Base-by-base conservation (phyloP, 2,797 vertebrate species). In the Bovichtus variegatus region DNA sequence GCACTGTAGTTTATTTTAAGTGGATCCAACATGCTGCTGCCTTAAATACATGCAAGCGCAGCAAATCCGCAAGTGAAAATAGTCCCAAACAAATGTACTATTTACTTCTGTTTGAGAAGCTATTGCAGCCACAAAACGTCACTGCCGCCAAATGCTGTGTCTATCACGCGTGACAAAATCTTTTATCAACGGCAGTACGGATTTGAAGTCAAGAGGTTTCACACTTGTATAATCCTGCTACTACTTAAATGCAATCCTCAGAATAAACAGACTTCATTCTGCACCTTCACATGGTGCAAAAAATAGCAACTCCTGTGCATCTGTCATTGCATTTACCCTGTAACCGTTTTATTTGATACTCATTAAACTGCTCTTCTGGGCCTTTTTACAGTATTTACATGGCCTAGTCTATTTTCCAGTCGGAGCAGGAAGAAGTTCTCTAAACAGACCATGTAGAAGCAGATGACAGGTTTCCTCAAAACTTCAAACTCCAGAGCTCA, bases 401-500 rank as follows among this genome's bases (percentile, higher is more conserved):
- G 40, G 57, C 69, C 41, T 46, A 1, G 54, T 83, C 79, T 83
- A 78, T 90, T 90, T 90, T 91, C 92, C 91, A 91, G 83, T 69
- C 78, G 10, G 75, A 72, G 74, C 88, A 92, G 87, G 87, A 91
- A 81, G 82, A 76, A 76, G 54, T 80, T 86, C 77, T 88, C 80
- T 69, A 90, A 91, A 92, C 84, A 90, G 21, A 61, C 64, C 51
- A n/a, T 25, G 54, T 2, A 34, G 57, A 81, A 85, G 87, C 23
- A 81, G 75, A 86, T 67, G 81, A 83, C 83, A 89, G 71, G 70
- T 90, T 92, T 92, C 89, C 85, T 91, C 79, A 72, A 86, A 89
- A 87, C 64, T n/a, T 78, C 67, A 38, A 75, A 23, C 63, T 51
- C 51, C 63, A 55, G 23, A 66, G 60, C 79, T 85, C 79, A 89